phyloP scores from a whole-genome alignment of 2,888 invertebrate species.

The Diadegma fenestrale region DNA sequence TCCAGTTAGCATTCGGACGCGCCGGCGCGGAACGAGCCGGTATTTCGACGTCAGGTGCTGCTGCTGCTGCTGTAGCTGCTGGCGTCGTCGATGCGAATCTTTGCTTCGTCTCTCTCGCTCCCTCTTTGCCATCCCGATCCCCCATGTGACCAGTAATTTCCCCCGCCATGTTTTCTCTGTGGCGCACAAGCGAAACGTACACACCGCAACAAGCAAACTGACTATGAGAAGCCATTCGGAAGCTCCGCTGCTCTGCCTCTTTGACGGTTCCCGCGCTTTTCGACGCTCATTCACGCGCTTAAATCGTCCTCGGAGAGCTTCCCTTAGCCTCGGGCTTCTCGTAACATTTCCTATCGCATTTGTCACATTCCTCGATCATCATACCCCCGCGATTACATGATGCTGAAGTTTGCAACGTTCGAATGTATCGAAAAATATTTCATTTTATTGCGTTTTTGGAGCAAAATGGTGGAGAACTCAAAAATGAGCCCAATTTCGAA shows the following conservation, averaged over 20 bases:
- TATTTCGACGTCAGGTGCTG: constrained; percentile 65
- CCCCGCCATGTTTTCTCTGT: constrained; percentile 47
- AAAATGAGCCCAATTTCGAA: too few relatives aligned
- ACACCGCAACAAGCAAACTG: constrained; percentile 42
- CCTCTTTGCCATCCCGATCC: neutral
- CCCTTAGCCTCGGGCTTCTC: constrained; percentile 20
- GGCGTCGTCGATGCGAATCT: constrained; percentile 57
- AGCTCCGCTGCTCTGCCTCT: constrained; percentile 36
- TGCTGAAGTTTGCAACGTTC: too few relatives aligned
- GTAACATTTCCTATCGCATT: constrained; percentile 11
- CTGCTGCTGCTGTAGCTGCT: constrained; percentile 33
- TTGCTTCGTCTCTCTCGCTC: constrained; percentile 6
- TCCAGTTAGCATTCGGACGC: constrained; percentile 45
- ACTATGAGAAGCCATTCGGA: constrained; percentile 59
- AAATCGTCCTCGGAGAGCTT: constrained; percentile 36
- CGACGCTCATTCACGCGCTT: constrained; percentile 64
- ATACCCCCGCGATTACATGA: neutral
- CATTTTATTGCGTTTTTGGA: too few relatives aligned
- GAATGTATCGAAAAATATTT: too few relatives aligned
- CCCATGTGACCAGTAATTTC: constrained; percentile 13
- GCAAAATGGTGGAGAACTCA: too few relatives aligned
- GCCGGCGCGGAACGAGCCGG: constrained; percentile 66
- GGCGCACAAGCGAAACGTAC: constrained; percentile 49
- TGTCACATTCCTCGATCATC: neutral
- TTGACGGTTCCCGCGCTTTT: constrained; percentile 70